These are phyloP conservation scores for Leucophenga maculata DNA, from an alignment of 2,888 invertebrate genomes.

Conservation along the genomic window DNA sequence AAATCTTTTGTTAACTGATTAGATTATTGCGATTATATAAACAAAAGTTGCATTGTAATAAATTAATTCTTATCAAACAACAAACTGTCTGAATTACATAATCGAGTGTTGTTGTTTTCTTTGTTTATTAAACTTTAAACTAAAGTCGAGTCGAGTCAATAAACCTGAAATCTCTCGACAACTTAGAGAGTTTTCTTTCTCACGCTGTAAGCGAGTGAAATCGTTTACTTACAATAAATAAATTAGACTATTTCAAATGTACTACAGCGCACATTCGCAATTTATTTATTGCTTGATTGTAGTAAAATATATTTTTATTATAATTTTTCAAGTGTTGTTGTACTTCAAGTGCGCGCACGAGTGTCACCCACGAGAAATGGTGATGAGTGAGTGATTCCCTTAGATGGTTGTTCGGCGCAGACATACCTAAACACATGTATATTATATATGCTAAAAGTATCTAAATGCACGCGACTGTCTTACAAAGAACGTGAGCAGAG, in stretches of 20 bases:
- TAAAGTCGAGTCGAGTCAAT: too few relatives aligned
- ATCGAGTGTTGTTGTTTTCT: too few relatives aligned
- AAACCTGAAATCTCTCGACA: too few relatives aligned
- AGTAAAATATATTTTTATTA: constrained; percentile 6
- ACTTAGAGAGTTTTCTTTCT: constrained; percentile 24
- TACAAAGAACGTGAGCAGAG: too few relatives aligned
- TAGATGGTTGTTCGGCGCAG: background rate
- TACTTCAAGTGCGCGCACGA: background rate
- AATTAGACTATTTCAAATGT: constrained; percentile 43
- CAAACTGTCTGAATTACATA: too few relatives aligned
- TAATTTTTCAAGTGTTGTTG: background rate
- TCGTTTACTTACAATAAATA: constrained; percentile 38
- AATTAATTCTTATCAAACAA: too few relatives aligned
- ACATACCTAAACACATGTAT: background rate
- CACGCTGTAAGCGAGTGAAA: constrained; percentile 39
- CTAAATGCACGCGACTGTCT: too few relatives aligned
- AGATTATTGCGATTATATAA: too few relatives aligned
- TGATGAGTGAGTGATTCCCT: too few relatives aligned
- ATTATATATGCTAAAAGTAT: background rate
- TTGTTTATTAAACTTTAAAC: too few relatives aligned
- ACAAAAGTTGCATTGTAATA: too few relatives aligned
- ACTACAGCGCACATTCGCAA: background rate
- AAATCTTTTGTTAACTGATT: too few relatives aligned
- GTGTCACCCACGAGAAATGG: background rate
- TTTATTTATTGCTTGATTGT: constrained; percentile 20